phyloP scores from a whole-genome alignment of 2,888 invertebrate genomes.

The Linhomoeus sp. region DNA sequence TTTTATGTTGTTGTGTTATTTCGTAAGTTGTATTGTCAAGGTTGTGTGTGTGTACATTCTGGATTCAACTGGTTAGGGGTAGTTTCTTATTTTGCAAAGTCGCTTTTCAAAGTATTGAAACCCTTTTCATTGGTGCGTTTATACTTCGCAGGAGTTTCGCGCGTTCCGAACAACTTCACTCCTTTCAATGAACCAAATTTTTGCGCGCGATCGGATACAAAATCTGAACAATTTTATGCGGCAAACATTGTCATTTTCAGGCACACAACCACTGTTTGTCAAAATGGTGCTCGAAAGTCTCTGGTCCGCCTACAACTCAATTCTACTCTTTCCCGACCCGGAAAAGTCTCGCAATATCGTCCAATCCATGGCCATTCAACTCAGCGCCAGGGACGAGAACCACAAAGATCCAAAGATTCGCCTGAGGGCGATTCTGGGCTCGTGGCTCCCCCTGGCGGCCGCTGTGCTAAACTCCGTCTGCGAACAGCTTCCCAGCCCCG shows the following conservation, averaged over 20 bases:
- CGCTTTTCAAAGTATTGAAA: too few relatives aligned
- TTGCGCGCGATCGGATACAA: too few relatives aligned
- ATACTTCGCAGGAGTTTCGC: too few relatives aligned
- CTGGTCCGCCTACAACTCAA: constrained; percentile 66
- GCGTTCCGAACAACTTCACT: too few relatives aligned
- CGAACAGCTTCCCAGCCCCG: constrained; percentile 58
- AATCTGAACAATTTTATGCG: too few relatives aligned
- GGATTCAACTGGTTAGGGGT: too few relatives aligned
- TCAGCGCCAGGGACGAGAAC: constrained; percentile 49
- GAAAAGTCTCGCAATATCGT: constrained; percentile 32
- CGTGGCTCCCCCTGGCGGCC: constrained; percentile 69
- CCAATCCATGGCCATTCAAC: constrained; percentile 45
- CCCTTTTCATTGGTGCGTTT: too few relatives aligned
- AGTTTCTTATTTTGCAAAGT: too few relatives aligned
- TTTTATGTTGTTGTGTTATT: not conserved
- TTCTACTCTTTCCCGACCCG: constrained; percentile 45
- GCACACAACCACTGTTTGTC: constrained; percentile 77
- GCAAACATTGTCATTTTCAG: constrained; percentile 35
- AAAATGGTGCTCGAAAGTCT: constrained; percentile 74
- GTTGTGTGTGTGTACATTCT: too few relatives aligned
- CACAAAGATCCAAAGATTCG: constrained; percentile 43
- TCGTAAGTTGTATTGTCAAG: too few relatives aligned
- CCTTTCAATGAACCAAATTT: too few relatives aligned
- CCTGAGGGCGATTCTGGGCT: constrained; percentile 53
- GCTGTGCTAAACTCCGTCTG: constrained; percentile 63